These are phyloP conservation scores for Ectropis grisescens DNA, from an alignment of 1,140 invertebrate genomes.

Conservation along the genomic window DNA sequence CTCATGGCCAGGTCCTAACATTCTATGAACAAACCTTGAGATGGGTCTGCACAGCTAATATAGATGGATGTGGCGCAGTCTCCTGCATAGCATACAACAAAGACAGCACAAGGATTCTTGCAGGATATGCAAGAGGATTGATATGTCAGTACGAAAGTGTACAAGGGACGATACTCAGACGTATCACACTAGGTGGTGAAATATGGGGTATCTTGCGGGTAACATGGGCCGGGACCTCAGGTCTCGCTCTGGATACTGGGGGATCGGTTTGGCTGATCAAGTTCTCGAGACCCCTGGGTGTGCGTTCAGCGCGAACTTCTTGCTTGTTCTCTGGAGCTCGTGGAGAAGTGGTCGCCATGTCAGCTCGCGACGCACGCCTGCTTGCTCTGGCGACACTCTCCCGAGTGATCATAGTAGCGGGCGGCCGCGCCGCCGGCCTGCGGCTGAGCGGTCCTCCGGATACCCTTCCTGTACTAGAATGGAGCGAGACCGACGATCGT, in stretches of 20 bases:
- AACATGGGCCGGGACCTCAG: constrained; percentile 75
- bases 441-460: constrained; percentile 70
- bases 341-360: constrained; percentile 80
- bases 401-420: constrained; percentile 90
- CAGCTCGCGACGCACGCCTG: constrained; percentile 66
- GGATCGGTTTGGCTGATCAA: constrained; percentile 97
- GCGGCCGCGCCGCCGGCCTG: constrained; percentile 46
- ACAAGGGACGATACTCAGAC: constrained; percentile 82
- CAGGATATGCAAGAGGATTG: constrained; percentile 89
- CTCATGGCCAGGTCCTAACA: constrained; percentile 90
- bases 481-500: constrained; percentile 70
- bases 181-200: constrained; percentile 89
- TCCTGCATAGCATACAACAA: constrained; percentile 90
- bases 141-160: constrained; percentile 87
- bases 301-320: constrained; percentile 88
- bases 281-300: constrained; percentile 91
- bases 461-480: constrained; percentile 88
- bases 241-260: constrained; percentile 91
- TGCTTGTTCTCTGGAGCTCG: constrained; percentile 94
- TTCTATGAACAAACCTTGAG: constrained; percentile 91
- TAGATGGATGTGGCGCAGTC: constrained; percentile 85
- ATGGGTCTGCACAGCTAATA: constrained; percentile 84
- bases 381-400: constrained; percentile 94
- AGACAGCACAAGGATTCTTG: constrained; percentile 87
- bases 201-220: constrained; percentile 90